phyloP scores from a whole-genome alignment of 1,140 invertebrate genomes.

The Pantala flavescens region DNA sequence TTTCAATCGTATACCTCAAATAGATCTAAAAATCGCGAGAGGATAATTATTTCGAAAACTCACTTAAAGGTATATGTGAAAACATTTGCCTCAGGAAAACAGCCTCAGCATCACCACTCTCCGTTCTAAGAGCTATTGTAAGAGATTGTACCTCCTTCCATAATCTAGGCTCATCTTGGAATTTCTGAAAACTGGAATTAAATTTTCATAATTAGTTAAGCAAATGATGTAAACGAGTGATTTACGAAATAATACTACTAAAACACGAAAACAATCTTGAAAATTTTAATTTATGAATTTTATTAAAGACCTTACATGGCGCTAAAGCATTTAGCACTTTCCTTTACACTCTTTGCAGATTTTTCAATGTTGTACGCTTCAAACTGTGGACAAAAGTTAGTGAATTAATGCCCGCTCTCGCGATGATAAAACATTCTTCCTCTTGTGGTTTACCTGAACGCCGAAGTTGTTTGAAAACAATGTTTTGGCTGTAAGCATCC shows the following conservation, averaged over 20 bases:
- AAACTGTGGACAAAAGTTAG: constrained; percentile 41
- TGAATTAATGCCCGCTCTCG: constrained; percentile 17
- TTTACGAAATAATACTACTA: neutral
- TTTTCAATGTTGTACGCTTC: constrained; percentile 76
- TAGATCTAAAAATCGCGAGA: no score
- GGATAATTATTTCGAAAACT: neutral
- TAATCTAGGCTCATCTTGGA: constrained; percentile 49
- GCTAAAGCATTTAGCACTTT: constrained; percentile 74
- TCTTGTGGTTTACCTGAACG: constrained; percentile 51
- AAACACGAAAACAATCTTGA: no score
- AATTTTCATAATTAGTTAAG: constrained; percentile 16
- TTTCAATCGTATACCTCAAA: no score
- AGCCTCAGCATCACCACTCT: constrained; percentile 40
- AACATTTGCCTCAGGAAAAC: constrained; percentile 43
- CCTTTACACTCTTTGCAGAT: constrained; percentile 61
- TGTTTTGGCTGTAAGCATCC: constrained; percentile 83
- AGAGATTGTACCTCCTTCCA: constrained; percentile 72
- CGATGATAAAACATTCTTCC: constrained; percentile 19
- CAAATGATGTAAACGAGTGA: neutral
- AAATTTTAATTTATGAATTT: no score
- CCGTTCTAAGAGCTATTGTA: constrained; percentile 57
- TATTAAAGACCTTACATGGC: constrained; percentile 36
- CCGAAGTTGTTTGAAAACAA: constrained; percentile 75
- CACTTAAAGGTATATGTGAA: constrained; percentile 19
- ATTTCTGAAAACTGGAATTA: constrained; percentile 45